Base-by-base conservation (phyloP, 1,140 invertebrate genomes). In the Brachionus plicatilis region DNA sequence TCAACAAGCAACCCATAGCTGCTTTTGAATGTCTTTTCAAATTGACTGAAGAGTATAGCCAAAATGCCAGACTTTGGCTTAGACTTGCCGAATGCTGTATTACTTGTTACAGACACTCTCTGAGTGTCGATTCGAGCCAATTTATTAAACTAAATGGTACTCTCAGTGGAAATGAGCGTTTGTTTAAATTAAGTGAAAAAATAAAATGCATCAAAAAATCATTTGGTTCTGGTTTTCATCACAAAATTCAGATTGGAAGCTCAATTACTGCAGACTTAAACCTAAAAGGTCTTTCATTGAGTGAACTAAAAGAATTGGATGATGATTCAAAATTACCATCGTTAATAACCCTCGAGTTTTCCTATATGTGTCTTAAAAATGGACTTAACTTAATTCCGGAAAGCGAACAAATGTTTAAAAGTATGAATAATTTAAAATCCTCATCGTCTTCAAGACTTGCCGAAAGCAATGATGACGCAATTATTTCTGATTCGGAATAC, bases 1-100 rank as follows among this genome's bases (percentile, higher is more conserved):
- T 95, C 87, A 92, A 94, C 50, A 93, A 93, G 60, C 92, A 94
- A 86, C 92, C 94, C 2, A 91, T 92, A 84, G 92, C 93, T 86
- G 95, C 96, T 1, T 97, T 98, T 90, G 94, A 96, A 87, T 96
- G 94, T 90, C 92, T 98, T 7, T 93, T 94, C n/a, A 93, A 95
- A 89, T 94, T 94, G 27, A 92, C 95, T 0, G 93, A 95, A 85
- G 92, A 93, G 70, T 94, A 94, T 87, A 94, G 94, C 82, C 94
- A 93, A 86, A 97, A 96, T 90, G 94, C 95, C 1, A 91, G 94
- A 72, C 91, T 98, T 3, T 98, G 96, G 96, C 89, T 97, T 41
- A 91, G 96, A 85, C 91, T 98, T 86, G 95, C 96, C 0, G 96
- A 98, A 90, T 96, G 95, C 88, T 90, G 88, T 85, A 87, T 91